phyloP scores from a whole-genome alignment of 2,888 invertebrate genomes.

The Drosophila ezoana region DNA sequence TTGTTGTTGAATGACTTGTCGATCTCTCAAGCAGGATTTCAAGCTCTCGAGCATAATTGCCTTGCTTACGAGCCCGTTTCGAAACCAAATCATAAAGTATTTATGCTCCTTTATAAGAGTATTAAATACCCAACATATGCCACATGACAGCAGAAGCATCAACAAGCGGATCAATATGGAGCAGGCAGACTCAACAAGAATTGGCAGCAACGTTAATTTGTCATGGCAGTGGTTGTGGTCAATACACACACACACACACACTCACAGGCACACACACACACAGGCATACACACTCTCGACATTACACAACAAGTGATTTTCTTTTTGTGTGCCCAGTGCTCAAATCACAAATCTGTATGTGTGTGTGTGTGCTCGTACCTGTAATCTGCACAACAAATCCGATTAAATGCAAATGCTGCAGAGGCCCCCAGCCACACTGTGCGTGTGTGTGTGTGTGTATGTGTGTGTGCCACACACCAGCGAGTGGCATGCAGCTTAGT shows the following conservation, averaged over 20 bases:
- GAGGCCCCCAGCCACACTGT: slow-evolving; percentile 15
- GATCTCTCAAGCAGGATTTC: background rate
- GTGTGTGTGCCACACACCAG: slow-evolving; percentile 7
- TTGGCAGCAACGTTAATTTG: slow-evolving; percentile 74
- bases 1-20: too few species aligned
- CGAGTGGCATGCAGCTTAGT: slow-evolving; percentile 64
- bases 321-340: slow-evolving; percentile 35
- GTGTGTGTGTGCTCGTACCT: slow-evolving; percentile 57
- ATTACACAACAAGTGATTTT: slow-evolving; percentile 74
- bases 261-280: slow-evolving; percentile 1
- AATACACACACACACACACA: slow-evolving; percentile 9
- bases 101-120: slow-evolving; percentile 25
- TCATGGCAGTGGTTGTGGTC: slow-evolving; percentile 66
- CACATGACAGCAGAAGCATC: slow-evolving; percentile 21
- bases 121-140: slow-evolving; percentile 44
- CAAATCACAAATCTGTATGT: slow-evolving; percentile 54
- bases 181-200: slow-evolving; percentile 31
- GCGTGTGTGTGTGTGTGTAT: background rate
- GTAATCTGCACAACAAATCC: slow-evolving; percentile 78
- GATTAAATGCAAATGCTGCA: slow-evolving; percentile 75
- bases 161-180: slow-evolving; percentile 51
- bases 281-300: slow-evolving; percentile 25
- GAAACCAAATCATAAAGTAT: slow-evolving; percentile 21
- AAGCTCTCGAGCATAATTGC: slow-evolving; percentile 2
- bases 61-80: background rate